These are phyloP conservation scores for Hylaeus volcanicus DNA, from an alignment of 1,140 invertebrate species.

Conservation along the genomic window DNA sequence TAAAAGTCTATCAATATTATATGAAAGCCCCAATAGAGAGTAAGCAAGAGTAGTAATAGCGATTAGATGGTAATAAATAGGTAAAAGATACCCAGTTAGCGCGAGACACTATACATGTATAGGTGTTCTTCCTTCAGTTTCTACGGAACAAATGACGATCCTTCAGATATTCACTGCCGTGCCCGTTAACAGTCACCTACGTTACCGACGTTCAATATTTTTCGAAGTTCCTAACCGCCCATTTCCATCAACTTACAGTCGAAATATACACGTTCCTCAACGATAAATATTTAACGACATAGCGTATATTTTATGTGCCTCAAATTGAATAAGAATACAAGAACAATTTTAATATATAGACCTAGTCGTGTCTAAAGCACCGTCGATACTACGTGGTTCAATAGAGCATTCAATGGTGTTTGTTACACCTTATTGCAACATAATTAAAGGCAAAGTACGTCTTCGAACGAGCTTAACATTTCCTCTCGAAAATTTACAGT, in stretches of 20 bases:
- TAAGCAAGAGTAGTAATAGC: no score
- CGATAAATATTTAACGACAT: background rate
- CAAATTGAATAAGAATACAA: background rate
- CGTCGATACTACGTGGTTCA: conserved; percentile 30
- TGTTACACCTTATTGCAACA: background rate
- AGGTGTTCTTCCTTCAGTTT: no score
- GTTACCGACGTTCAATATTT: conserved; percentile 26
- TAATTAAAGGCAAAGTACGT: background rate
- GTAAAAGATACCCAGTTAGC: no score
- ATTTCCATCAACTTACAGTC: background rate
- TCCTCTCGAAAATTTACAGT: background rate
- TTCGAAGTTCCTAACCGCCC: background rate
- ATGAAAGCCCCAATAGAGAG: no score
- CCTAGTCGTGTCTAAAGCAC: conserved; percentile 8
- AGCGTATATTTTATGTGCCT: background rate
- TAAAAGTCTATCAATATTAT: no score
- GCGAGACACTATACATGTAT: no score
- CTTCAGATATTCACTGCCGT: conserved; percentile 28
- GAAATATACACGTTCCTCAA: background rate
- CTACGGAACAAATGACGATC: no score
- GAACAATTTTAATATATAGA: background rate
- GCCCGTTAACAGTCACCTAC: conserved; percentile 3
- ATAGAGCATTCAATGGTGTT: background rate
- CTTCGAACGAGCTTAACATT: background rate
- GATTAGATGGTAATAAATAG: no score